Evolutionary conservation across 2,797 vertebrate species (phyloP), one percentile per base, ranked within the genome.

Genomic region (Ptychobarbus kaznakovi): DNA sequence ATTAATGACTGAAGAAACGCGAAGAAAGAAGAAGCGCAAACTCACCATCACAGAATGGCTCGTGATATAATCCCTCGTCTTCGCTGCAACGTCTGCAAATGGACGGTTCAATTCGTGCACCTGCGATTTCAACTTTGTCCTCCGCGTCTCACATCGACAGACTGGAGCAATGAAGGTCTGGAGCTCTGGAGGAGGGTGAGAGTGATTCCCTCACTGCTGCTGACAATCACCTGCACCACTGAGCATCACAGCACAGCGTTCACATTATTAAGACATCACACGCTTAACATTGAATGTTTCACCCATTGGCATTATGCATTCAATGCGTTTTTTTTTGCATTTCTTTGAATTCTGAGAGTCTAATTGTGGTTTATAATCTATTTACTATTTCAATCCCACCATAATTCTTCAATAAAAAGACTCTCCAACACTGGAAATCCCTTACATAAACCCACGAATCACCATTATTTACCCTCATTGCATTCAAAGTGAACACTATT

Each of bases 51-150:
- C 56, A 49, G 38, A 35, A 44, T 1, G 3, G 9, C 68, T 10
- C 84, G 65, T 38, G 42, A 73, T 85, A 2, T 44, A 65, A 74
- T 73, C 69, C 53, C 56, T 38, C 25, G 13, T 63, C 25, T 72
- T 68, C 20, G 22, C n/a, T 35, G 15, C 7, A 10, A 13, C 51
- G 40, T 25, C 53, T n/a, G 53, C 68, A 22, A 63, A 79, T 35
- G 38, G 65, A 68, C 25, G 65, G 51, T 46, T 56, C 51, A 66
- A 25, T 79, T 79, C 49, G 49, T n/a, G 25, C 63, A 84, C 51
- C 76, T 79, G 76, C 51, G 83, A 35, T 65, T 63, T 38, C 32
- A 83, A 83, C 81, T 83, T 83, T 75, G 18, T 82, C 72, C 61
- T 69, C 49, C 49, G 74, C 56, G 63, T 40, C 73, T 83, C 15